phyloP scores from a whole-genome alignment of 2,888 invertebrate genomes.

The Pantelozetes paolii region DNA sequence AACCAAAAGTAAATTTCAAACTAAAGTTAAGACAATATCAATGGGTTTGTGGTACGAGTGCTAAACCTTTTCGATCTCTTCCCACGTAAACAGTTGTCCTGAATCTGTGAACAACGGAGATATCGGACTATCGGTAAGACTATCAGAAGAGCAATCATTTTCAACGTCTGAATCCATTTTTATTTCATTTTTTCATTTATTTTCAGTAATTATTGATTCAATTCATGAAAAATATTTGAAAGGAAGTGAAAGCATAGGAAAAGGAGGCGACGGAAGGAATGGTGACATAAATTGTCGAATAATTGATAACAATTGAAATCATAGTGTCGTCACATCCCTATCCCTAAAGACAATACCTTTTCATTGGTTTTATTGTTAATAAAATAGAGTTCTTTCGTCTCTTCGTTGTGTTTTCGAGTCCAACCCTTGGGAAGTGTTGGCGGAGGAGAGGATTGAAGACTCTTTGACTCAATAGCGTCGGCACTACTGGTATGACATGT shows the following conservation, averaged over 20 bases:
- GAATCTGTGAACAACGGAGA: constrained; percentile 38
- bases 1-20: not conserved
- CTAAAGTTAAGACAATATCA: constrained; percentile 3
- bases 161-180: constrained; percentile 18
- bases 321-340: constrained; percentile 22
- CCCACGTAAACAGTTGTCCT: constrained; percentile 40
- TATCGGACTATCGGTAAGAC: constrained; percentile 18
- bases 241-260: not conserved
- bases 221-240: not conserved
- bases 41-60: not conserved
- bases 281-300: not conserved
- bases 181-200: not conserved
- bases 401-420: constrained; percentile 54
- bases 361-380: constrained; percentile 56
- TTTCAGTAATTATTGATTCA: not conserved
- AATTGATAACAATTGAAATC: not conserved
- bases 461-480: not conserved
- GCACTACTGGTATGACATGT: too few species aligned
- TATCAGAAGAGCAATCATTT: constrained; percentile 1
- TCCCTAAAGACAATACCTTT: constrained; percentile 53
- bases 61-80: constrained; percentile 42
- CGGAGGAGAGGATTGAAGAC: not conserved
- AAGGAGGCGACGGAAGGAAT: not conserved
- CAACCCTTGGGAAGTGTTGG: constrained; percentile 55
- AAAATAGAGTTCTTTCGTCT: constrained; percentile 56